Percentiles rank a stretch among this genome's conserved stretches.
Evolutionary conservation across 2,888 invertebrate species (phyloP).

Genomic region (Pelosia muscerda): DNA sequence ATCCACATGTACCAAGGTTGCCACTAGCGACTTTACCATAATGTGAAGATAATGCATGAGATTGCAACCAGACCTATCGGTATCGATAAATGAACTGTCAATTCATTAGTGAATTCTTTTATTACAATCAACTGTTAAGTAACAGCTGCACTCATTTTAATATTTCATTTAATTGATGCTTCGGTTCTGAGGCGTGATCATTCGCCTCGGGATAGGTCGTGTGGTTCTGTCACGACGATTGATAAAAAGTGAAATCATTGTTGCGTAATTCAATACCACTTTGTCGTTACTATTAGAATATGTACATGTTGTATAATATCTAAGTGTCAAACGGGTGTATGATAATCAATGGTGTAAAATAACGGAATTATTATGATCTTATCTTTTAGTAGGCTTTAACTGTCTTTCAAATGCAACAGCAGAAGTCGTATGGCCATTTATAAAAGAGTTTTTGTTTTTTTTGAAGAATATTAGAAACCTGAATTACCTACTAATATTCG

Average conservation of each 20-base stretch:
- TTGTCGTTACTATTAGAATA: constrained; percentile 18
- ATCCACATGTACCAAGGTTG: too few species aligned
- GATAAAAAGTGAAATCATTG: constrained; percentile 51
- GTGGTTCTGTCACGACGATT: constrained; percentile 42
- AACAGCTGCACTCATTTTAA: constrained; percentile 8
- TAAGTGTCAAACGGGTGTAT: neutral
- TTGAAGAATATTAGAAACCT: too few species aligned
- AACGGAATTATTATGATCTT: neutral
- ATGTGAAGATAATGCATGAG: neutral
- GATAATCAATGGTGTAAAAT: neutral
- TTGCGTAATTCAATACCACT: constrained; percentile 29
- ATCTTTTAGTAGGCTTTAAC: neutral
- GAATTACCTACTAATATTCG: too few species aligned
- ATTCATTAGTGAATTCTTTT: neutral
- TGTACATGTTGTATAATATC: constrained; percentile 31
- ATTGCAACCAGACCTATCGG: neutral
- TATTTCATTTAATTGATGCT: constrained; percentile 9
- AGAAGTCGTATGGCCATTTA: too few species aligned
- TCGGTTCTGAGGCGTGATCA: constrained; percentile 12
- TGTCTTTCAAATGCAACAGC: neutral
- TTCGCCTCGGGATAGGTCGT: constrained; percentile 26
- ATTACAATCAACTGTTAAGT: neutral
- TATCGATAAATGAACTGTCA: neutral
- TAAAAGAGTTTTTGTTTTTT: too few species aligned
- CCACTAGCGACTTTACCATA: too few species aligned